phyloP scores from a whole-genome alignment of 2,888 invertebrate species.

The Drosophila meridiana region DNA sequence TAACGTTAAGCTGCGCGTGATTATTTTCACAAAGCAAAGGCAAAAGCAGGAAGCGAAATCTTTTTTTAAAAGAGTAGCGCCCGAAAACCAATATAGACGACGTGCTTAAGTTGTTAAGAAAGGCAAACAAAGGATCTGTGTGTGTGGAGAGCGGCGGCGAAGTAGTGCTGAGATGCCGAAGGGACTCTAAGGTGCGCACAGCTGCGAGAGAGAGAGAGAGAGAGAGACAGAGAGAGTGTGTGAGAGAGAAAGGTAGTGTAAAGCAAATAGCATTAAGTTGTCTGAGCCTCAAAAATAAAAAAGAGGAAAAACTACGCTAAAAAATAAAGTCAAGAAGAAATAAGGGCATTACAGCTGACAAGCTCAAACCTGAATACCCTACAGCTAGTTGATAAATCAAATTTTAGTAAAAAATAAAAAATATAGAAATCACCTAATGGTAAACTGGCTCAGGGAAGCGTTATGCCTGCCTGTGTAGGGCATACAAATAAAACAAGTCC shows the following conservation, averaged over 20 bases:
- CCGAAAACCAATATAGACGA: conserved; percentile 78
- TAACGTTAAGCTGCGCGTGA: conserved; percentile 73
- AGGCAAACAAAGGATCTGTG: conserved; percentile 68
- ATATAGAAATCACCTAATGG: neutral
- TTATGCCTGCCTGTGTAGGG: conserved; percentile 18
- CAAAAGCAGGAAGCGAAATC: conserved; percentile 67
- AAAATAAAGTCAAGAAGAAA: conserved; percentile 46
- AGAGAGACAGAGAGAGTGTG: conserved; percentile 20
- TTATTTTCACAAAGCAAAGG: conserved; percentile 75
- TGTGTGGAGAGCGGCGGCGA: conserved; percentile 4
- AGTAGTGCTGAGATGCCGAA: conserved; percentile 18
- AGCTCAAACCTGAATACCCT: conserved; percentile 35
- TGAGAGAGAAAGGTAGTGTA: conserved; percentile 47
- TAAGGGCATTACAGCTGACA: neutral
- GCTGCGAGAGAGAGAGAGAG: conserved; percentile 11
- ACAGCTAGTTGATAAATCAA: neutral
- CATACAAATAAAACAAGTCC: conserved; percentile 39
- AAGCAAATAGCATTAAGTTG: conserved; percentile 78
- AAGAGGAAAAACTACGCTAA: conserved; percentile 28
- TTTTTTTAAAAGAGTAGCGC: conserved; percentile 59
- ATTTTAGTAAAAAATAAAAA: neutral
- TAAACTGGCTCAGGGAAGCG: neutral
- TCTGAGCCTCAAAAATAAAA: conserved; percentile 66
- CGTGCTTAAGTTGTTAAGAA: conserved; percentile 81
- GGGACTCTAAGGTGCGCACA: conserved; percentile 42